These are phyloP conservation scores for Adelosebastes latens DNA, from an alignment of 2,797 vertebrate genomes.

Conservation along the genomic window DNA sequence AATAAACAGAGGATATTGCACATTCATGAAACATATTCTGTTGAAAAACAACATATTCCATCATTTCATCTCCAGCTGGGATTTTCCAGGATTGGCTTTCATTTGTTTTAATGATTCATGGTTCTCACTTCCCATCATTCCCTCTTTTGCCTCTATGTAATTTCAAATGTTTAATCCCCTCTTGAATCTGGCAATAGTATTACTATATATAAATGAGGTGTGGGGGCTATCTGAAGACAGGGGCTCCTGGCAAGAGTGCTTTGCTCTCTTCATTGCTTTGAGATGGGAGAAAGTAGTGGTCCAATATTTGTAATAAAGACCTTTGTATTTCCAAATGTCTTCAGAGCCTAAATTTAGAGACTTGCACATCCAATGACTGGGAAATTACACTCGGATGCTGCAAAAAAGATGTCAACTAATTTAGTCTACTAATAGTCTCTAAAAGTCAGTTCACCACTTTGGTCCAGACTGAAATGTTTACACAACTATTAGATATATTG, in stretches of 20 bases:
- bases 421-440: background rate
- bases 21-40: constrained; percentile 66
- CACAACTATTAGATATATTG: background rate
- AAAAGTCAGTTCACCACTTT: background rate
- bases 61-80: constrained; percentile 58
- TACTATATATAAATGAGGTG: constrained; percentile 62
- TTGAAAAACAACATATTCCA: constrained; percentile 63
- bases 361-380: background rate
- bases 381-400: background rate
- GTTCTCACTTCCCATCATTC: constrained; percentile 39
- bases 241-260: constrained; percentile 2
- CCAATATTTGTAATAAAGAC: background rate
- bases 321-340: constrained; percentile 8
- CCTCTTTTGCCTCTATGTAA: constrained; percentile 27
- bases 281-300: background rate
- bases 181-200: constrained; percentile 48
- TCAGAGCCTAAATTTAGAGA: background rate
- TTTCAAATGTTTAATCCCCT: constrained; percentile 44
- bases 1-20: constrained; percentile 76
- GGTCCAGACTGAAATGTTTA: background rate
- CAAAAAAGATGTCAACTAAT: background rate
- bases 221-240: constrained; percentile 47
- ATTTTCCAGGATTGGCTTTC: constrained; percentile 48
- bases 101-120: constrained; percentile 50
- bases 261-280: constrained; percentile 6